These are phyloP conservation scores for Eulithis testata DNA, from an alignment of 2,888 invertebrate species.

Conservation along the genomic window DNA sequence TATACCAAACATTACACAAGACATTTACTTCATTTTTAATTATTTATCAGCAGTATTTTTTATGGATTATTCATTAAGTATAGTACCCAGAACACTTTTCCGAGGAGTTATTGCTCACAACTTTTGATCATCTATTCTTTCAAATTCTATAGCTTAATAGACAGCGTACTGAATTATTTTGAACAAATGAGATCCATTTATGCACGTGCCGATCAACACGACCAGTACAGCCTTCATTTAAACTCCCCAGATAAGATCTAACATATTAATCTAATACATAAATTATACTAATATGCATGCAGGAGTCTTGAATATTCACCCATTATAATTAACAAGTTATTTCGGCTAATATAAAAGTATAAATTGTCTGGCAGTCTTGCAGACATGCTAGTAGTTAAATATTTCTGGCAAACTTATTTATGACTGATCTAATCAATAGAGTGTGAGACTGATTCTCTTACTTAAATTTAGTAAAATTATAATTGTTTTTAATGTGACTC, in stretches of 20 bases:
- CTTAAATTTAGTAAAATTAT: no score
- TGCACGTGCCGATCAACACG: slow-evolving; percentile 27
- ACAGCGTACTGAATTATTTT: neutral
- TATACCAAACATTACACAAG: neutral
- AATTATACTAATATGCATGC: slow-evolving; percentile 56
- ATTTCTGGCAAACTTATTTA: slow-evolving; percentile 10
- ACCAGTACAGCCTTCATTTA: slow-evolving; percentile 46
- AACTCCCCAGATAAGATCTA: slow-evolving; percentile 53
- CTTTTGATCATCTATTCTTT: no score
- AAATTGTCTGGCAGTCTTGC: slow-evolving; percentile 28
- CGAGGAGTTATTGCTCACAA: no score
- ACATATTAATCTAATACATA: slow-evolving; percentile 58
- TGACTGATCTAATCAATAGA: neutral
- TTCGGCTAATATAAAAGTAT: slow-evolving; percentile 41
- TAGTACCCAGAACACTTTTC: no score
- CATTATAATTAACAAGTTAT: slow-evolving; percentile 54
- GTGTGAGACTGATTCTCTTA: no score
- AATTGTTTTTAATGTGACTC: no score
- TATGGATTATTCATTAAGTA: no score
- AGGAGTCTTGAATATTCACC: slow-evolving; percentile 49
- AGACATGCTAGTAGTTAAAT: slow-evolving; percentile 6
- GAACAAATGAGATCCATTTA: slow-evolving; percentile 10
- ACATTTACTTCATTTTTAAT: neutral
- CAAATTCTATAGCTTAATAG: neutral
- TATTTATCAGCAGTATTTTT: no score